Percentiles rank a stretch among this genome's conserved stretches.
phyloP scores from a whole-genome alignment of 35 echinoderm and acorn worm genomes.

The Hemicentrotus pulcherrimus region DNA sequence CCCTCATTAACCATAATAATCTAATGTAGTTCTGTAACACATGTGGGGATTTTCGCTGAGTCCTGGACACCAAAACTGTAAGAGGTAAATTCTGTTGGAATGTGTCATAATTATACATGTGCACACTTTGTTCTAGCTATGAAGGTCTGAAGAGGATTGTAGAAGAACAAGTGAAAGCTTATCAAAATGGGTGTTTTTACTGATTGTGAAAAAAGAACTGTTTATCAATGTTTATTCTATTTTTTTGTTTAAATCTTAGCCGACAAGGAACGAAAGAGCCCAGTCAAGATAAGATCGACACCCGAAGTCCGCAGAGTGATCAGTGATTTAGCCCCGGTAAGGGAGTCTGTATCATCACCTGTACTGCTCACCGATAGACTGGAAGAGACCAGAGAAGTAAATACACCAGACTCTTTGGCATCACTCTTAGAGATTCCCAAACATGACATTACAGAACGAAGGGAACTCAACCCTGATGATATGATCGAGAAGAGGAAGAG shows the following conservation, averaged over 20 bases:
- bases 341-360: conserved; percentile 40
- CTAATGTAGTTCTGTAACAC: no score
- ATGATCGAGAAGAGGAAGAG: conserved; percentile 93
- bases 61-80: no score
- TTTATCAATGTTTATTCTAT: not conserved
- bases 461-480: conserved; percentile 73
- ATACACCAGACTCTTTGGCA: conserved; percentile 49
- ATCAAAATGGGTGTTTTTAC: no score
- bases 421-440: conserved; percentile 56
- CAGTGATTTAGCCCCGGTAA: not conserved
- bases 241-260: not conserved
- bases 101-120: no score
- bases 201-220: no score
- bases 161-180: no score
- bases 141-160: no score
- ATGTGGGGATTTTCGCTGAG: no score
- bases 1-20: no score
- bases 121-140: no score
- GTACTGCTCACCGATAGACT: conserved; percentile 52
- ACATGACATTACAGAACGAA: conserved; percentile 79
- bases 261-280: not conserved
- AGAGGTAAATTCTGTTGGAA: no score
- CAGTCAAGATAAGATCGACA: not conserved
- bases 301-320: not conserved
- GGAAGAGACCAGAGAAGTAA: not conserved